Conservation (phyloP, 2,888 invertebrate species). For the Ophion slaviceki region DNA sequence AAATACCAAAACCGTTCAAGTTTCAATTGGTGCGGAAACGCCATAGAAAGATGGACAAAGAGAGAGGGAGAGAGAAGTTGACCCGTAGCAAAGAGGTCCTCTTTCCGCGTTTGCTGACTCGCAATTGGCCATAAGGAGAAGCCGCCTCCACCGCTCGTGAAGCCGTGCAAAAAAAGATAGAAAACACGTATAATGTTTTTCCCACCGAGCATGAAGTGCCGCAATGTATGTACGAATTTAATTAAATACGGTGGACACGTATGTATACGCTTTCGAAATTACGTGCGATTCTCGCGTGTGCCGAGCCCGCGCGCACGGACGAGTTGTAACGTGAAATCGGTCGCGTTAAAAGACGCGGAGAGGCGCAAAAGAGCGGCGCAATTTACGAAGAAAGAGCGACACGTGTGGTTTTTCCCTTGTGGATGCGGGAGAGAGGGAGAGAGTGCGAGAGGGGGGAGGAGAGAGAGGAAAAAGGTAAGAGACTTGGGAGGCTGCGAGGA, state of each 20-base stretch:
- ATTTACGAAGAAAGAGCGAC: slow-evolving; percentile 41
- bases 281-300: slow-evolving; percentile 56
- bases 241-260: slow-evolving; percentile 14
- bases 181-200: slow-evolving; percentile 22
- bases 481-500: background rate
- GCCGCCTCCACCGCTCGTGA: slow-evolving; percentile 49
- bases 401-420: slow-evolving; percentile 48
- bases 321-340: slow-evolving; percentile 51
- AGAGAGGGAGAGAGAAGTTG: slow-evolving; percentile 13
- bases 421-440: background rate
- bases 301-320: slow-evolving; percentile 39
- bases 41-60: background rate
- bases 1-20: slow-evolving; percentile 34
- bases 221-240: slow-evolving; percentile 34
- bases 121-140: slow-evolving; percentile 59
- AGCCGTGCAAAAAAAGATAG: slow-evolving; percentile 15
- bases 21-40: slow-evolving; percentile 18
- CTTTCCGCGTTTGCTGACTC: slow-evolving; percentile 30
- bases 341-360: slow-evolving; percentile 41
- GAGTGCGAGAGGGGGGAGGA: background rate
- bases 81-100: slow-evolving; percentile 31
- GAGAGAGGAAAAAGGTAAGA: background rate
- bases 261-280: slow-evolving; percentile 45
- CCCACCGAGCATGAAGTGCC: slow-evolving; percentile 34
- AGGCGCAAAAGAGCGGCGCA: slow-evolving; percentile 34